Percentiles rank a stretch among this genome's conserved stretches.
Evolutionary conservation across 2,888 invertebrate genomes (phyloP).

Genomic region (Perizoma affinitatum): DNA sequence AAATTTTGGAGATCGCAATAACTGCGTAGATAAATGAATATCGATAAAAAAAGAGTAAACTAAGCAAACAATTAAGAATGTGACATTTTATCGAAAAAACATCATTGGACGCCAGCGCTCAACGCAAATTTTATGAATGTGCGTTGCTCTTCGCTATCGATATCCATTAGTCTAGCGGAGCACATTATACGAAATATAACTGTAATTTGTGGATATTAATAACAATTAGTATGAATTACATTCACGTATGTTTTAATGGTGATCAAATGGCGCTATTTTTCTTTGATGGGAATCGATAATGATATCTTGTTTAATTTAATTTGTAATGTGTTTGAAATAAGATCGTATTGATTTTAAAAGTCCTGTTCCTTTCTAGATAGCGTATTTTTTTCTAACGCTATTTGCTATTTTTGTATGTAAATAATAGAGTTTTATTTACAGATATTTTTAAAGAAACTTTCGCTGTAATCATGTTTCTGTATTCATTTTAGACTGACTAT

Average conservation of each 20-base stretch:
- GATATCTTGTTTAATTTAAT: constrained; percentile 17
- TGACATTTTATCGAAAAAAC: too few relatives aligned
- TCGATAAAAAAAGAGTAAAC: neutral
- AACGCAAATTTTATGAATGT: too few relatives aligned
- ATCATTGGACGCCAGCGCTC: too few relatives aligned
- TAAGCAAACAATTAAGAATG: too few relatives aligned
- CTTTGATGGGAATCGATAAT: constrained; percentile 24
- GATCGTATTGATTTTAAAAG: neutral
- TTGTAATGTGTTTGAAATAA: constrained; percentile 4
- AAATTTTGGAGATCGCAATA: constrained; percentile 28
- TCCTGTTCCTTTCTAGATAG: too few relatives aligned
- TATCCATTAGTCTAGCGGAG: neutral
- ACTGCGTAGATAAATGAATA: neutral
- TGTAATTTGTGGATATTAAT: constrained; percentile 1
- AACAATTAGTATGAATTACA: constrained; percentile 10
- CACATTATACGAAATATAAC: constrained; percentile 3
- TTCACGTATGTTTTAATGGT: constrained; percentile 13
- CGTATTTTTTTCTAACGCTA: too few relatives aligned
- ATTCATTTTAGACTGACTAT: too few relatives aligned
- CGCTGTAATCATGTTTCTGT: too few relatives aligned
- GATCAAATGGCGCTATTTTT: constrained; percentile 22
- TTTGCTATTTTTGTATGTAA: too few relatives aligned
- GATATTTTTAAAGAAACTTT: too few relatives aligned
- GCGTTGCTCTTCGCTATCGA: neutral
- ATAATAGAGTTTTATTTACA: too few relatives aligned